These are phyloP conservation scores for Junco hyemalis DNA, from an alignment of 2,113 vertebrate species.

Conservation along the genomic window DNA sequence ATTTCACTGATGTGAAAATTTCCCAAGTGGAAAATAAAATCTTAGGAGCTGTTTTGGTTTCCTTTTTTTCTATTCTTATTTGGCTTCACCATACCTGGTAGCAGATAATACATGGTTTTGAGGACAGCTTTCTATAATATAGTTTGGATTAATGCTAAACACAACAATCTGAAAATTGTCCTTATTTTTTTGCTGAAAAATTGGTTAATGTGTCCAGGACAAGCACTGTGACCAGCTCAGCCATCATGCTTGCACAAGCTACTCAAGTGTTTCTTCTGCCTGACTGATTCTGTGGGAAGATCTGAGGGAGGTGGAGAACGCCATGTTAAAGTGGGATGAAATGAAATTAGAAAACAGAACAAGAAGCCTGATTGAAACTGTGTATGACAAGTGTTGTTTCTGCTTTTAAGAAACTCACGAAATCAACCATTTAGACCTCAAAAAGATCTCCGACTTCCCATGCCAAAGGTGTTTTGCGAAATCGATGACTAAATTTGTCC, in stretches of 20 bases:
- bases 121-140: not conserved
- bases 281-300: not conserved
- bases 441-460: slow-evolving; percentile 24
- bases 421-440: slow-evolving; percentile 20
- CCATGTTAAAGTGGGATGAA: slow-evolving; percentile 13
- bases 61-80: not conserved
- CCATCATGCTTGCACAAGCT: not conserved
- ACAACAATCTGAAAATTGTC: not conserved
- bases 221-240: not conserved
- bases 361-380: not conserved
- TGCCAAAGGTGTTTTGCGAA: slow-evolving; percentile 43
- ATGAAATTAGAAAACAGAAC: slow-evolving; percentile 46
- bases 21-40: not conserved
- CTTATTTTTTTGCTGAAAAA: not conserved
- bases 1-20: slow-evolving; percentile 6
- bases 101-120: not conserved
- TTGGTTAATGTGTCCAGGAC: not conserved
- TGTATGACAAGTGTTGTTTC: slow-evolving; percentile 31
- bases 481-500: slow-evolving; percentile 67
- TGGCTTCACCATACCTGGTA: not conserved
- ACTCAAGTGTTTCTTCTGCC: not conserved
- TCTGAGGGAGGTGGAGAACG: slow-evolving; percentile 26
- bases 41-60: not conserved
- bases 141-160: not conserved
- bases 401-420: not conserved